Evolutionary conservation across 1,140 invertebrate genomes (phyloP).

Genomic region (Penaeus japonicus): DNA sequence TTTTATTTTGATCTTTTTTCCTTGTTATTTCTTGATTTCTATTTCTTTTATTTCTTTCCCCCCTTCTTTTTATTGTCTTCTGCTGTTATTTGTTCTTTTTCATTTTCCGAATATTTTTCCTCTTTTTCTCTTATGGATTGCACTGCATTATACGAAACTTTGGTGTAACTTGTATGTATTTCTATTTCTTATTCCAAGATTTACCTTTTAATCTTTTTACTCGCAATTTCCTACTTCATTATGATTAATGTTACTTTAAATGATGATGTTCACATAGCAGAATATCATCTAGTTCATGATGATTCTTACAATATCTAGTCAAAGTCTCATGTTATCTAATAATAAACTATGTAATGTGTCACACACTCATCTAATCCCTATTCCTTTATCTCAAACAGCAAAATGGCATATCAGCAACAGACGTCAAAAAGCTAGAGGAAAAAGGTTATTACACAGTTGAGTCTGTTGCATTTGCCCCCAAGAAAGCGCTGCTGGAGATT

Average conservation of each 20-base stretch:
- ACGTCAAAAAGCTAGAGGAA: conserved; percentile 94
- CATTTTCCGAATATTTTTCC: too few species aligned
- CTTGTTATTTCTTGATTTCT: background rate
- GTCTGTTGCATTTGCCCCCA: conserved; percentile 92
- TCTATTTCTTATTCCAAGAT: too few species aligned
- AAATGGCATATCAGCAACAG: conserved; percentile 82
- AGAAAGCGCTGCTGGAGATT: conserved; percentile 86
- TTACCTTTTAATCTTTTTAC: too few species aligned
- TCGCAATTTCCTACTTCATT: too few species aligned
- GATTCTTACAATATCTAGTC: too few species aligned
- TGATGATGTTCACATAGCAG: too few species aligned
- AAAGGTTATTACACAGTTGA: conserved; percentile 95
- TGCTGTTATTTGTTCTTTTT: background rate
- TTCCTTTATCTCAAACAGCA: conserved; percentile 61
- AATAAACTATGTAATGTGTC: background rate
- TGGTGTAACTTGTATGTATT: too few species aligned
- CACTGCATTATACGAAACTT: too few species aligned
- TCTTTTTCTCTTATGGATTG: too few species aligned
- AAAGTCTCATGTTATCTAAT: background rate
- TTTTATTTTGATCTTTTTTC: background rate
- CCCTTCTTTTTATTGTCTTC: background rate
- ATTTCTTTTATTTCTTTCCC: background rate
- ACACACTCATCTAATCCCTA: background rate
- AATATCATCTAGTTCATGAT: too few species aligned
- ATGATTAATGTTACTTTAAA: too few species aligned